Percentiles rank a stretch among this genome's conserved stretches.
These are phyloP conservation scores for Phorcus lineatus DNA, from an alignment of 2,888 invertebrate species.

Conservation along the genomic window DNA sequence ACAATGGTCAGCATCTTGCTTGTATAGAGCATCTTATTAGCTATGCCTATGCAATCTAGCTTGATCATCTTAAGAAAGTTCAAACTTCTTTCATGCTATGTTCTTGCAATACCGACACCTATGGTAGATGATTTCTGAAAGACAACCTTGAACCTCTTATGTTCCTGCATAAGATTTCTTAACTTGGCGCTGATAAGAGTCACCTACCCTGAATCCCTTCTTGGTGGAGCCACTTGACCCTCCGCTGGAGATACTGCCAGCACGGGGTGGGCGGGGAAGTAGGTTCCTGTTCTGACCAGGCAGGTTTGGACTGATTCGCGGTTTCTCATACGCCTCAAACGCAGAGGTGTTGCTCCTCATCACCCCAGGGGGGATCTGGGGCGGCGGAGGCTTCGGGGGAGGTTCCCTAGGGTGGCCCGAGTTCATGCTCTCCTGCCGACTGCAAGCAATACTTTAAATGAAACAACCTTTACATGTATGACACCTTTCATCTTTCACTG, in stretches of 20 bases:
- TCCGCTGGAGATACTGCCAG: constrained; percentile 38
- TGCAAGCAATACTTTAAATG: constrained; percentile 11
- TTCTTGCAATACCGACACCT: too few relatives aligned
- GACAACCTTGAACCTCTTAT: too few relatives aligned
- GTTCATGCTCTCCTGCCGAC: constrained; percentile 40
- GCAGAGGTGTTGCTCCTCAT: constrained; percentile 24
- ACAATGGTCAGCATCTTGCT: too few relatives aligned
- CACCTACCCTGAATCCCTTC: constrained; percentile 36
- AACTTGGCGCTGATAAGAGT: too few relatives aligned
- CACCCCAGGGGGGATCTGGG: constrained; percentile 25
- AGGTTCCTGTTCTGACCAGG: background rate
- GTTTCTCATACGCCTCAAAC: constrained; percentile 60
- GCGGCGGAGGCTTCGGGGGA: constrained; percentile 28
- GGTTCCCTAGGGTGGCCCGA: constrained; percentile 47
- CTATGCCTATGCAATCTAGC: too few relatives aligned
- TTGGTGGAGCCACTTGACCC: constrained; percentile 40
- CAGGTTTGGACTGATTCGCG: constrained; percentile 43
- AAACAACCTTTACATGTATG: background rate
- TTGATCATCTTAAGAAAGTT: too few relatives aligned
- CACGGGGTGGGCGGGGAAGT: background rate
- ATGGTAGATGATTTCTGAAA: too few relatives aligned
- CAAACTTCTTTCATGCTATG: too few relatives aligned
- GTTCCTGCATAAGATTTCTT: too few relatives aligned
- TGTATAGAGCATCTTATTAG: too few relatives aligned
- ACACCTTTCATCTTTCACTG: background rate